Evolutionary conservation across 2,797 vertebrate genomes (phyloP).

Genomic region (Falco naumanni): DNA sequence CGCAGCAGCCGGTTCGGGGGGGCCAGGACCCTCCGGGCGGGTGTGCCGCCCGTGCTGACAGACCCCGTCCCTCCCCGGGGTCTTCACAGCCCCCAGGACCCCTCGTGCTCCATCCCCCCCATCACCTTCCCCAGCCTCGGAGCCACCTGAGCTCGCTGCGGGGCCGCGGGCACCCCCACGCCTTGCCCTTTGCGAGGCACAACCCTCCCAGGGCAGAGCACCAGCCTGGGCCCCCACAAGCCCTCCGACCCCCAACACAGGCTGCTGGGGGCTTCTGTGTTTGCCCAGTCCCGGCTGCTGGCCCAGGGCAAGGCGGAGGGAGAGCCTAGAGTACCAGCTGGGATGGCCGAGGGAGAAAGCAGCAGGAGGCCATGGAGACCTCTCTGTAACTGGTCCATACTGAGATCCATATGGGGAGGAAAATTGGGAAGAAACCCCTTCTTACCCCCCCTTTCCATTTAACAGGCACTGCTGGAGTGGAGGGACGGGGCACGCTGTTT

Average conservation of each 20-base stretch:
- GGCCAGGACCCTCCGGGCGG: no score
- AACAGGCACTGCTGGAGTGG: not conserved
- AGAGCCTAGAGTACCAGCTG: not conserved
- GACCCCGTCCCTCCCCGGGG: no score
- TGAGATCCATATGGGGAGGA: rapidly evolving
- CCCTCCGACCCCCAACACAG: rapidly evolving
- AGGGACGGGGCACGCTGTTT: not conserved
- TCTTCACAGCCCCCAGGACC: not conserved
- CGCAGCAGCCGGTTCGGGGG: rapidly evolving
- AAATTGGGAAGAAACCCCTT: not conserved
- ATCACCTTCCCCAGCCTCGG: no score
- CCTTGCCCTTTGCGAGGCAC: not conserved
- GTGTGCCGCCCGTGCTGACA: not conserved
- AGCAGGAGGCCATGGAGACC: not conserved
- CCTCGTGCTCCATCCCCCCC: not conserved
- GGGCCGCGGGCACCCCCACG: rapidly evolving
- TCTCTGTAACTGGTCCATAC: not conserved
- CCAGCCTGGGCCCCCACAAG: not conserved
- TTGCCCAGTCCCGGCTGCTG: not conserved
- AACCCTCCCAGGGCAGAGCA: not conserved
- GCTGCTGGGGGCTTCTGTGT: not conserved
- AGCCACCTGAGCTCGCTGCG: not conserved
- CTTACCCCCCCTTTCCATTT: not conserved
- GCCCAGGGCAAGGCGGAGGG: not conserved
- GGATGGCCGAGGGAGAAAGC: not conserved